Evolutionary conservation across 2,113 vertebrate species (phyloP).

Genomic region (Crocuta crocuta): DNA sequence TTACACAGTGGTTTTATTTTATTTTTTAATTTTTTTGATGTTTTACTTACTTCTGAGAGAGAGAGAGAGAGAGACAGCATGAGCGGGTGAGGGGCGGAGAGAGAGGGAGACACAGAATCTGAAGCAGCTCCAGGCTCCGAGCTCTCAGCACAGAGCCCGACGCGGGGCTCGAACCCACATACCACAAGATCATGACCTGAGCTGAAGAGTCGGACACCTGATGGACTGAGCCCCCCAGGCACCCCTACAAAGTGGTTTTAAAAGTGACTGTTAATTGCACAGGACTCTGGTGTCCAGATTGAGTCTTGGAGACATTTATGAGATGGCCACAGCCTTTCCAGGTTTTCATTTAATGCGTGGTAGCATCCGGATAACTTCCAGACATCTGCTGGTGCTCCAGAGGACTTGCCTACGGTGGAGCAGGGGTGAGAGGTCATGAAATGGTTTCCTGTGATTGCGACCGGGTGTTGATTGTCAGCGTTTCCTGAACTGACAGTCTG

Average conservation of each 20-base stretch:
- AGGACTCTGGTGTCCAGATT: not conserved
- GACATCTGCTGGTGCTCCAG: not conserved
- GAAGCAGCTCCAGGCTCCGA: no score
- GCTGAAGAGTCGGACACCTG: no score
- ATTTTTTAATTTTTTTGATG: no score
- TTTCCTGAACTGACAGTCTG: not conserved
- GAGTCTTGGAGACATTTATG: not conserved
- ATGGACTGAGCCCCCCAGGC: no score
- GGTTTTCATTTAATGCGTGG: not conserved
- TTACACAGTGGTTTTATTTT: not conserved
- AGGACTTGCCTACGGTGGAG: not conserved
- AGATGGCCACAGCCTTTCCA: not conserved
- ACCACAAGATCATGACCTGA: no score
- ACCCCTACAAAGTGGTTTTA: no score
- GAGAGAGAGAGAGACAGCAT: no score
- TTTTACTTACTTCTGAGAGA: no score
- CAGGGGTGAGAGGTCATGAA: conserved; percentile 9
- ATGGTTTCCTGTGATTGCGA: not conserved
- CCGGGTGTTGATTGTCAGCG: conserved; percentile 8
- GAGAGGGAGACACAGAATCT: no score
- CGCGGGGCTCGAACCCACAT: no score
- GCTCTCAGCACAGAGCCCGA: no score
- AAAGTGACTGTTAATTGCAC: not conserved
- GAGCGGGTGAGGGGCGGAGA: no score
- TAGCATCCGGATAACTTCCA: conserved; percentile 43